Evolutionary conservation across 1,140 invertebrate genomes (phyloP).

Genomic region (Drosophila carrolli): DNA sequence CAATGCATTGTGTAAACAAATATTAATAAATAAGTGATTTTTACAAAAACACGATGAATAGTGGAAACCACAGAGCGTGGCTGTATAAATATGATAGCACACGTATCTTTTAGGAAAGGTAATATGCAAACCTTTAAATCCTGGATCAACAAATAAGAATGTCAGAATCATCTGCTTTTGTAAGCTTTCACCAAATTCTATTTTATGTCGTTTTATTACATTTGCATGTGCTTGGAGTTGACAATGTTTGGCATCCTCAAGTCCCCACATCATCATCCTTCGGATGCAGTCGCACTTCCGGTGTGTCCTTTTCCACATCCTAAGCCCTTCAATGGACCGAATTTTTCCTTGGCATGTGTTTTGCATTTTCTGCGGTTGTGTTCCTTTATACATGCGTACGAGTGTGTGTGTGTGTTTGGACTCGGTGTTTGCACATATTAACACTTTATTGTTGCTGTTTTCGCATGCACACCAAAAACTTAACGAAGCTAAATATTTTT

Average conservation of each 20-base stretch:
- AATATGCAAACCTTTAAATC: neutral
- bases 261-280: conserved; percentile 21
- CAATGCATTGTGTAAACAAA: no score
- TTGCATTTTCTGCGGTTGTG: conserved; percentile 71
- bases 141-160: conserved; percentile 13
- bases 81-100: neutral
- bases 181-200: conserved; percentile 22
- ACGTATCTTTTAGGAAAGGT: neutral
- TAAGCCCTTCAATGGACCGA: conserved; percentile 21
- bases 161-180: conserved; percentile 10
- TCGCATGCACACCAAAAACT: conserved; percentile 67
- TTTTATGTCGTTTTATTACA: conserved; percentile 68
- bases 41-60: no score
- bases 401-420: conserved; percentile 13
- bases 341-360: conserved; percentile 54
- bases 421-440: conserved; percentile 53
- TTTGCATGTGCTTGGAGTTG: conserved; percentile 53
- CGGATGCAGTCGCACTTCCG: conserved; percentile 16
- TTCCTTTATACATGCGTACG: neutral
- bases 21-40: no score
- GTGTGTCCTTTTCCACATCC: conserved; percentile 18
- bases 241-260: conserved; percentile 34
- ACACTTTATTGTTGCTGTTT: conserved; percentile 67
- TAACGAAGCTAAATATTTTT: conserved; percentile 76
- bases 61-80: no score